Evolutionary conservation across 1,140 invertebrate species (phyloP), one percentile per base, ranked within the genome.

Genomic region (Papilio aristodemus): DNA sequence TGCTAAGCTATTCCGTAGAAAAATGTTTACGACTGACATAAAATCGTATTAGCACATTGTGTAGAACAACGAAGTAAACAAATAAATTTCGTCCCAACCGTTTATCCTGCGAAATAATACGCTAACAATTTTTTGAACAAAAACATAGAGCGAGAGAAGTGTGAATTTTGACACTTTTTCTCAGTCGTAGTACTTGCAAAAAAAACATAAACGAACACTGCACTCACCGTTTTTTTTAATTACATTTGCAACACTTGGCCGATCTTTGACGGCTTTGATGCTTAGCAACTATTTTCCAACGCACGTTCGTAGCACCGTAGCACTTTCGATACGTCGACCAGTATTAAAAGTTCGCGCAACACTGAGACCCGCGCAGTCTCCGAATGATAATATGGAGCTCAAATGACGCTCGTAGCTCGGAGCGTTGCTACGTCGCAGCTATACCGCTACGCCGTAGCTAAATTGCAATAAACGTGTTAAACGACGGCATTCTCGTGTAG

Each of bases 341-440:
- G 37, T 68, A 43, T 66, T 67, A 62, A 72, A 69, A 38, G 72
- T 67, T 71, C 71, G 67, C 72, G 74, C 70, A 72, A 72, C 70
- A 84, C 81, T 84, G 79, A 77, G 71, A 73, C 72, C 70, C 80
- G 81, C 81, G 81, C 81, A 84, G 81, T 77, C 81, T 84, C 81
- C 78, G 77, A 80, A 71, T 77, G 75, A 79, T 78, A 78, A 74
- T 76, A 79, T 71, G 72, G 77, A 71, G 69, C 70, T 74, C 68
- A 76, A 78, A 76, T 75, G 73, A 75, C 41, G 71, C 64, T 63
- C 62, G 77, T 70, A 67, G 32, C 46, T 68, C 71, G 73, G 78
- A 77, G 74, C 70, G 62, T 39, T 66, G 72, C 72, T 76, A 73
- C 73, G 67, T 67, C 69, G 73, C 78, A 79, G 74, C 70, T 17